phyloP scores from a whole-genome alignment of 2,113 vertebrate species.

The Clupea harengus region DNA sequence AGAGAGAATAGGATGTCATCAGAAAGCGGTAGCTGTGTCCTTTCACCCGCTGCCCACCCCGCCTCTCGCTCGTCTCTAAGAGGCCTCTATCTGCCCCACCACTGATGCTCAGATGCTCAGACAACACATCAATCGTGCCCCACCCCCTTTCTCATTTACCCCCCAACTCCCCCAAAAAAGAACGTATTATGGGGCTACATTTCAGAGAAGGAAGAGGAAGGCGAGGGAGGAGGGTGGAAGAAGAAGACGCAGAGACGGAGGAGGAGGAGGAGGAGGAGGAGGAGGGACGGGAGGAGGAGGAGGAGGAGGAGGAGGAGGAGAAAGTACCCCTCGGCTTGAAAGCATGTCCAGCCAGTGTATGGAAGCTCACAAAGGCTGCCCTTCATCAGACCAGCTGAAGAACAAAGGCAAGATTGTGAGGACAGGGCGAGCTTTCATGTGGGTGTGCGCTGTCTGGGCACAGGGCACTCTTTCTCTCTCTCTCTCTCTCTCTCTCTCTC shows the following conservation, averaged over 20 bases:
- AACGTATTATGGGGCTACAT: slow-evolving; percentile 37
- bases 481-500: neutral
- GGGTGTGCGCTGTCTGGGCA: slow-evolving; percentile 34
- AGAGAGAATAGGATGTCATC: slow-evolving; percentile 3
- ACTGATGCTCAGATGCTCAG: neutral
- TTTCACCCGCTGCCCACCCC: slow-evolving; percentile 21
- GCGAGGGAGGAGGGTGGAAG: slow-evolving; percentile 30
- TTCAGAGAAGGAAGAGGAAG: slow-evolving; percentile 39
- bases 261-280: slow-evolving; percentile 6
- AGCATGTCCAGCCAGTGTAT: slow-evolving; percentile 31
- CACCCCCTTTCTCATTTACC: slow-evolving; percentile 25
- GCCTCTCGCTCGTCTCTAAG: slow-evolving; percentile 27
- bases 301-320: neutral
- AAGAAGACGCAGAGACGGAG: neutral
- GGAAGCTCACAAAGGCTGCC: slow-evolving; percentile 44
- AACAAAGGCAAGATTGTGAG: slow-evolving; percentile 46
- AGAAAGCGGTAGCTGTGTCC: slow-evolving; percentile 33
- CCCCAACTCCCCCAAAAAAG: slow-evolving; percentile 14
- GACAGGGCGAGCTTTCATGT: slow-evolving; percentile 41
- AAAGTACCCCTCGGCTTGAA: slow-evolving; percentile 26
- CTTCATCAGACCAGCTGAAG: slow-evolving; percentile 46
- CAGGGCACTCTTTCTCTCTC: slow-evolving; percentile 24
- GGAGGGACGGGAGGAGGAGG: slow-evolving; percentile 39
- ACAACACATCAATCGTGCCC: slow-evolving; percentile 29
- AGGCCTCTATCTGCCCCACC: neutral